Evolutionary conservation across 2,888 invertebrate genomes (phyloP).

Genomic region (Oasisia sp.): DNA sequence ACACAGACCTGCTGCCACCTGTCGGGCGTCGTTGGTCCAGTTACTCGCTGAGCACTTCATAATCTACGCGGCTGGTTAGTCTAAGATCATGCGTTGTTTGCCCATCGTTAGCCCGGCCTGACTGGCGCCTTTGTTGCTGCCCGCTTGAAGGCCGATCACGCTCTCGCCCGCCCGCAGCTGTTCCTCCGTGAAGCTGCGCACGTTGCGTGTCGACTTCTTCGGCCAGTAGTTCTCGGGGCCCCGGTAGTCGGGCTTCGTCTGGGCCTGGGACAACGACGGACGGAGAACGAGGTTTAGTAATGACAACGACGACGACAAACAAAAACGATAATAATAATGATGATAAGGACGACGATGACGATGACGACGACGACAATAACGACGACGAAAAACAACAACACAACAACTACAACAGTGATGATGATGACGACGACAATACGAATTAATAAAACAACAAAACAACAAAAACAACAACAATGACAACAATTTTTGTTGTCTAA

Average conservation of each 20-base stretch:
- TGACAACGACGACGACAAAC: too few species aligned
- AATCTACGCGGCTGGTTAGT: slow-evolving; percentile 24
- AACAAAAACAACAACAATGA: too few species aligned
- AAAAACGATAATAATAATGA: too few species aligned
- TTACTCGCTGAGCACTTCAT: neutral
- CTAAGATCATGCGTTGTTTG: slow-evolving; percentile 38
- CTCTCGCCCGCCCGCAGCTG: slow-evolving; percentile 92
- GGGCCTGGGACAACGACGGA: slow-evolving; percentile 27
- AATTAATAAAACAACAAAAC: too few species aligned
- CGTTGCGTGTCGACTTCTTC: slow-evolving; percentile 95
- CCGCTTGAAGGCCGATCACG: slow-evolving; percentile 81
- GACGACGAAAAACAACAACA: too few species aligned
- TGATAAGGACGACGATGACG: too few species aligned
- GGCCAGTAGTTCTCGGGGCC: slow-evolving; percentile 85
- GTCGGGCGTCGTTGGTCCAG: neutral
- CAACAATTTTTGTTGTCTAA: too few species aligned
- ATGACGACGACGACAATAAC: too few species aligned
- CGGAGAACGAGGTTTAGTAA: neutral
- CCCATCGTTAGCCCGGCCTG: slow-evolving; percentile 87
- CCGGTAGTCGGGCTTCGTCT: slow-evolving; percentile 50
- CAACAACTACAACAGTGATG: too few species aligned
- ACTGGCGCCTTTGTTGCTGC: slow-evolving; percentile 96
- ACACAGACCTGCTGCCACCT: neutral
- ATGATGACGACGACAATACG: too few species aligned
- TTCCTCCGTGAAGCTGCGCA: slow-evolving; percentile 92